A percentile compares a stretch with the other conserved stretches of the same genome.
These are phyloP conservation scores for Gavia stellata DNA, from an alignment of 2,113 vertebrate species.

Conservation along the genomic window DNA sequence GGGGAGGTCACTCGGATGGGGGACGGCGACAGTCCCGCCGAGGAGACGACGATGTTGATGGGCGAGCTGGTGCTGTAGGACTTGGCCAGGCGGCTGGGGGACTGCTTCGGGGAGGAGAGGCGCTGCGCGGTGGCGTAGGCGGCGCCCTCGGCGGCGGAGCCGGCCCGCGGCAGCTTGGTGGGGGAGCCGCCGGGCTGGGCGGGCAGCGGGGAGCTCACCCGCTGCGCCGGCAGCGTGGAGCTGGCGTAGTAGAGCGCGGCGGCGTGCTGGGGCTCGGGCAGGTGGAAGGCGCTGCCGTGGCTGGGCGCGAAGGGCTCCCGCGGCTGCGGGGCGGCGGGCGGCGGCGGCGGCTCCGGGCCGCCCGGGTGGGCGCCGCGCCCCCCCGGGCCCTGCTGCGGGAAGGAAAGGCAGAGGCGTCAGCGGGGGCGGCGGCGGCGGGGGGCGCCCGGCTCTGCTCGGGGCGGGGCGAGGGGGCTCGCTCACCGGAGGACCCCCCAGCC, in stretches of 20 bases:
- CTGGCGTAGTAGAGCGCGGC: conserved; percentile 87
- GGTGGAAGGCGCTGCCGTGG: conserved; percentile 90
- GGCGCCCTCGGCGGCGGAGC: conserved; percentile 80
- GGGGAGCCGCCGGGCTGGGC: conserved; percentile 85
- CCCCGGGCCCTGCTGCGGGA: conserved; percentile 78
- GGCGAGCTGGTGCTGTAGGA: conserved; percentile 96
- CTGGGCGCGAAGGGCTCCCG: conserved; percentile 89
- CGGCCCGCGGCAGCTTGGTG: conserved; percentile 89
- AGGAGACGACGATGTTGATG: conserved; percentile 90
- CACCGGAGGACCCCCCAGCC: not conserved
- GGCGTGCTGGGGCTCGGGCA: conserved; percentile 81
- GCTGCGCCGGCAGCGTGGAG: conserved; percentile 90
- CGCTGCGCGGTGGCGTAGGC: conserved; percentile 85
- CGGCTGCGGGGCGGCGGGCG: conserved; percentile 65
- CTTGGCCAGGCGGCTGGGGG: conserved; percentile 90
- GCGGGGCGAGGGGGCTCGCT: not conserved
- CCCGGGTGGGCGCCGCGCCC: conserved; percentile 83
- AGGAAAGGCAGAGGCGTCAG: conserved; percentile 25
- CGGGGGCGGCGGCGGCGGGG: not conserved
- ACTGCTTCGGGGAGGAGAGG: conserved; percentile 91
- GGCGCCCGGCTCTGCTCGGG: not conserved
- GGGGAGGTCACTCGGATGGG: conserved; percentile 88
- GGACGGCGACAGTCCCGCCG: conserved; percentile 78
- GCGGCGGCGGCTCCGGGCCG: conserved; percentile 76
- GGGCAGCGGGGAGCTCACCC: conserved; percentile 88